These are phyloP conservation scores for Ptychobarbus kaznakovi DNA, from an alignment of 2,797 vertebrate species.

Conservation along the genomic window DNA sequence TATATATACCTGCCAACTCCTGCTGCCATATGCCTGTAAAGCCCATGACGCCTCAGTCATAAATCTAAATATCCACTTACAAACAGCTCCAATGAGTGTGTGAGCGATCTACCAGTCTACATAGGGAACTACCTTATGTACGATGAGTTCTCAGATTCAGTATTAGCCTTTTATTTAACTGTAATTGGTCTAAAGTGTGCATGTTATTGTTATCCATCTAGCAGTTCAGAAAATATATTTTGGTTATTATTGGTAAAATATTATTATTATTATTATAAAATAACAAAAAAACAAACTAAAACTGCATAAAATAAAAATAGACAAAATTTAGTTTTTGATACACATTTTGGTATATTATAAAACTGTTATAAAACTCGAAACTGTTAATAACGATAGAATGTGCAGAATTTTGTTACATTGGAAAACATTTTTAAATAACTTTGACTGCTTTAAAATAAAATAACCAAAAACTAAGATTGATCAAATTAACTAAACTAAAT, in stretches of 20 bases:
- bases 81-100: background rate
- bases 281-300: background rate
- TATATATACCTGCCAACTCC: slow-evolving; percentile 16
- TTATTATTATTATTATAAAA: background rate
- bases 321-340: background rate
- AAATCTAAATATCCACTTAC: slow-evolving; percentile 4
- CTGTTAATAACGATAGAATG: background rate
- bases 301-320: background rate
- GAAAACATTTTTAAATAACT: background rate
- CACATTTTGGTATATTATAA: background rate
- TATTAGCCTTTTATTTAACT: background rate
- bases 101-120: background rate
- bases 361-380: background rate
- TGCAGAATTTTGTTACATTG: background rate
- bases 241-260: background rate
- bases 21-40: slow-evolving; percentile 13
- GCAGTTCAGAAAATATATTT: background rate
- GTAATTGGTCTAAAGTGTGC: background rate
- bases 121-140: background rate
- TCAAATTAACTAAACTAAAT: background rate
- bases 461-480: background rate
- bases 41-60: background rate
- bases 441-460: background rate
- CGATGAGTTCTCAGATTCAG: background rate
- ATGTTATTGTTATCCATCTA: background rate